Evolutionary conservation across 37 sponge, comb jelly and placozoan species (phyloP), one percentile per base, ranked within the genome.

Genomic region (Cladorhizidae sp.): DNA sequence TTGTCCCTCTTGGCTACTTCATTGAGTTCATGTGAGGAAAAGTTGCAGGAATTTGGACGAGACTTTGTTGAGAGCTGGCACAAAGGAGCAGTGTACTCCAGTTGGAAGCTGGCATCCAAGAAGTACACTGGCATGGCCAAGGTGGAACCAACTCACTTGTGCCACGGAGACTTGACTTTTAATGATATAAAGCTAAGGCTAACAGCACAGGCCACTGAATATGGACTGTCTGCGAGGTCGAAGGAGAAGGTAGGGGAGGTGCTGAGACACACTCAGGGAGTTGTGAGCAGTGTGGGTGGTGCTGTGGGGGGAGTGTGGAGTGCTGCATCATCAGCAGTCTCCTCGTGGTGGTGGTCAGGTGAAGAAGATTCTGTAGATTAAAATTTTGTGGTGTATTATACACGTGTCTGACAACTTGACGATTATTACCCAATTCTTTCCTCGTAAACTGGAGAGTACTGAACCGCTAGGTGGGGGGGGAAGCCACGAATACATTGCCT

Each of bases 161-260:
- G 92, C 68, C 57, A 59, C 3, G 80, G 88, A n/a, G 70, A 73
- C 0, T 50, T 87, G 22, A 52, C 74, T 15, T 42, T 79, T 49
- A 39, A 40, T 39, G 92, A 91, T 45, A 8, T 91, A 2, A 83
- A 73, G 74, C 63, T 78, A 32, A 67, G 64, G 35, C 36, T 91
- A 39, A n/a, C 64, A 18, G 92, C 79, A 28, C 79, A 80, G 33
- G 80, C 75, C n/a, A 87, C 76, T 51, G 85, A 89, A 33, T 75
- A 85, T 28, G 79, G 72, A 29, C 32, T 91, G 52, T 62, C 15
- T 21, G 64, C 54, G 28, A 56, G 67, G 50, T 83, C 87, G 7
- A 67, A 55, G 0, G 88, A 87, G 25, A 54, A 67, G 36, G 82
- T 81, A 25, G 57, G 22, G 0, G 33, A 40, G 5, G 85, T 77